phyloP scores from a whole-genome alignment of 2,888 invertebrate species.

The Therioaphis trifolii region DNA sequence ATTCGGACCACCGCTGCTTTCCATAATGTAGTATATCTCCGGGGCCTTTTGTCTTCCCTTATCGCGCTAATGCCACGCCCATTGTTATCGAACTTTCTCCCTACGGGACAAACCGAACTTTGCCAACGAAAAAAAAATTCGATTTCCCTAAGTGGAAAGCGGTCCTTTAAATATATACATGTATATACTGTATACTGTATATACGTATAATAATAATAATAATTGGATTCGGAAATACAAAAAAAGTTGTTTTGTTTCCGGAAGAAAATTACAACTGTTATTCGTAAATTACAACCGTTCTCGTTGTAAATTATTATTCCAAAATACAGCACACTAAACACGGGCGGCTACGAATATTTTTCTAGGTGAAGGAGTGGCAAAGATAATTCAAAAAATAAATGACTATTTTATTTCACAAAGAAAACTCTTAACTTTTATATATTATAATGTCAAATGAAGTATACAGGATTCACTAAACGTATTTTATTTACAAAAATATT shows the following conservation, averaged over 20 bases:
- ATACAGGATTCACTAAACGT: too few species aligned
- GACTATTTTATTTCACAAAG: too few species aligned
- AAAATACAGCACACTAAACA: too few species aligned
- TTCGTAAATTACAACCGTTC: not conserved
- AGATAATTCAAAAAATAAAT: too few species aligned
- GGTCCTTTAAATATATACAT: constrained; percentile 24
- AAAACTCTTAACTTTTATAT: too few species aligned
- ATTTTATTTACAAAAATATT: too few species aligned
- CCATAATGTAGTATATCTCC: constrained; percentile 23
- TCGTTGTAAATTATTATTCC: too few species aligned
- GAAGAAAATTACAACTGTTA: constrained; percentile 29
- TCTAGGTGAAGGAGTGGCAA: too few species aligned
- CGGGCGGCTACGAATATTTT: too few species aligned
- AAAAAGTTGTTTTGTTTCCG: constrained; percentile 8
- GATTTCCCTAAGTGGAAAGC: constrained; percentile 61
- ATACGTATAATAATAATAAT: not conserved
- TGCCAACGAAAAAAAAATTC: constrained; percentile 51
- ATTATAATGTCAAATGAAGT: too few species aligned
- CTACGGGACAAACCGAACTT: constrained; percentile 52
- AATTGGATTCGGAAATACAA: constrained; percentile 43
- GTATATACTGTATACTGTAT: not conserved
- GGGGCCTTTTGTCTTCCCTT: constrained; percentile 58
- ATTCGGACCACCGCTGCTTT: constrained; percentile 29
- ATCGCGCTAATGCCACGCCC: constrained; percentile 49
- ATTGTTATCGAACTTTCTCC: constrained; percentile 62